Base-by-base conservation (phyloP, 1,140 invertebrate genomes). In the Zaprionus lachaisei region DNA sequence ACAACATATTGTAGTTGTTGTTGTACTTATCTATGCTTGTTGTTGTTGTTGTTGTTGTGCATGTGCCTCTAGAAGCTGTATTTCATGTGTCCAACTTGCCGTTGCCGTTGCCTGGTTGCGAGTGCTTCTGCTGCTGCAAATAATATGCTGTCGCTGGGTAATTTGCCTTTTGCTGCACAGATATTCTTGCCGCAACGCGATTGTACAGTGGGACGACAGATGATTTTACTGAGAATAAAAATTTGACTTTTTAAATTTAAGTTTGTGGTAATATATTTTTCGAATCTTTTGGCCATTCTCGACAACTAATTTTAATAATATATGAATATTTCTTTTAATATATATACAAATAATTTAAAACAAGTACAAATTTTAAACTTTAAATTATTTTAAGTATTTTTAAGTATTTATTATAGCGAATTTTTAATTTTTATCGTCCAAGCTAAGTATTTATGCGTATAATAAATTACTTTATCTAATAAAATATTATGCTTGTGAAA, bases 151-250 rank as follows among this genome's bases (percentile, higher is more conserved):
- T 51, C 38, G 66, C 76, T 67, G 51, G 69, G 61, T 83, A 87
- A 87, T 87, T 83, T 87, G 80, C 77, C 80, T 70, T 74, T 64
- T 72, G 80, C 61, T 76, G 80, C 80, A 78, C 70, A 87, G 70
- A 87, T 74, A 83, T 68, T 41, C 58, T 65, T 64, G 72, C 49
- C 55, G 49, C 55, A 76, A 44, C 56, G 49, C 20, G 15, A 47
- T 15, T 61, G 37, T 24, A 77, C 74, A 67, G 70, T 66, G 69
- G 54, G 2, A 9, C 11, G 9, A 47, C 17, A 60, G 12, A 9
- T 4, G 14, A 5, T 56, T 14, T 17, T 20, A 44, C 28, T 15
- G 12, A 12, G 4, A 5, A 22, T 4, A 5, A 26, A 54, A 26
- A 20, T 20, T 20, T 20, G 20, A 20, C 20, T 20, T 20, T 20